A percentile compares a stretch with the other conserved stretches of the same genome.
These are phyloP conservation scores for Alosa sapidissima DNA, from an alignment of 2,797 vertebrate genomes.

Conservation along the genomic window DNA sequence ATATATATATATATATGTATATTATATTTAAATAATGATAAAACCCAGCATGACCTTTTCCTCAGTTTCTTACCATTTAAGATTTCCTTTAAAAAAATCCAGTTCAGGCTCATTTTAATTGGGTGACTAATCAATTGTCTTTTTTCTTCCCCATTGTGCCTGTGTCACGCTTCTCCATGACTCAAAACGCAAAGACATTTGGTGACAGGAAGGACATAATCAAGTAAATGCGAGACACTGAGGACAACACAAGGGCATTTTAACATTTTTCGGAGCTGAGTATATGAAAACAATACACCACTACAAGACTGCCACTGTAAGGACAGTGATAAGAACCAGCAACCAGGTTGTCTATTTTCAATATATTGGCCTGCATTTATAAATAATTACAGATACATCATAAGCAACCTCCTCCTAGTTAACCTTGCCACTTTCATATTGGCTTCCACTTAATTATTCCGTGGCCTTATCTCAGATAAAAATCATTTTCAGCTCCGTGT, in stretches of 20 bases:
- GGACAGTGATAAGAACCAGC: not conserved
- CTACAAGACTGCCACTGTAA: not conserved
- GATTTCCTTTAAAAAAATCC: not conserved
- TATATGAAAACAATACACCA: not conserved
- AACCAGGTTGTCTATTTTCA: not conserved
- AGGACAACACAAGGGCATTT: not conserved
- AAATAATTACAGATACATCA: not conserved
- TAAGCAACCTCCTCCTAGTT: not conserved
- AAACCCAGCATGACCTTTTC: not conserved
- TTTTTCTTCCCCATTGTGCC: not conserved
- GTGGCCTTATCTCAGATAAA: not conserved
- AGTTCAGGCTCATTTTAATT: not conserved
- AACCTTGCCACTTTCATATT: not conserved
- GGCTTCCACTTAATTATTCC: not conserved
- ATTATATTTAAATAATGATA: not conserved
- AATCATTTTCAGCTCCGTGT: not conserved
- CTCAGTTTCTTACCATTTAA: not conserved
- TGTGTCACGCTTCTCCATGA: not conserved
- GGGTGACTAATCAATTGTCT: slow-evolving; percentile 2
- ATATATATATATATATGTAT: too few relatives aligned
- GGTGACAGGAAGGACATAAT: not conserved
- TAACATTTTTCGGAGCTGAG: not conserved
- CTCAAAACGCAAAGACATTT: not conserved
- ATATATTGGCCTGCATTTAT: not conserved
- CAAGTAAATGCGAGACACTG: not conserved